Percentiles rank a stretch among this genome's conserved stretches.
Evolutionary conservation across 2,888 invertebrate species (phyloP).

Genomic region (Amitus sp.): DNA sequence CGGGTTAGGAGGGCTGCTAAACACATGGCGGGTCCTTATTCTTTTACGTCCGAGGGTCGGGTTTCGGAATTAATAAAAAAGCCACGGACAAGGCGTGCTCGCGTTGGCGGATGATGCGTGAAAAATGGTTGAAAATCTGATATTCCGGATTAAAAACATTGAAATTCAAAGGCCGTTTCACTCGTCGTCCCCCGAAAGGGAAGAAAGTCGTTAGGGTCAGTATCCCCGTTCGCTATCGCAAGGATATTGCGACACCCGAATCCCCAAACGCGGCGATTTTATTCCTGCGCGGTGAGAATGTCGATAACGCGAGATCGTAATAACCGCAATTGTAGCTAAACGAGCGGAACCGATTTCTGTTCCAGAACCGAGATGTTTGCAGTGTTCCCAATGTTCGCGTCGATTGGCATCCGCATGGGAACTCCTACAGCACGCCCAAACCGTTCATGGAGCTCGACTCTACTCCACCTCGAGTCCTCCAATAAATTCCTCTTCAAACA

Average conservation of each 20-base stretch:
- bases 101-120: constrained; percentile 54
- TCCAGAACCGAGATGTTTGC: constrained; percentile 94
- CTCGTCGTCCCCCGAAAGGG: constrained; percentile 47
- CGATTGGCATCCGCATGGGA: constrained; percentile 95
- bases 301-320: not conserved
- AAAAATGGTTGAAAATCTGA: constrained; percentile 66
- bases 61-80: constrained; percentile 58
- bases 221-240: constrained; percentile 49
- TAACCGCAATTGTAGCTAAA: not conserved
- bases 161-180: constrained; percentile 65
- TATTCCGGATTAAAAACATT: constrained; percentile 66
- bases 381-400: constrained; percentile 93
- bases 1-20: constrained; percentile 39
- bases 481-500: constrained; percentile 61
- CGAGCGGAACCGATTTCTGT: constrained; percentile 55
- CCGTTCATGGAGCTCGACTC: constrained; percentile 92
- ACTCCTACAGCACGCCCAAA: constrained; percentile 93
- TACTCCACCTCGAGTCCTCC: constrained; percentile 75
- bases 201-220: constrained; percentile 66
- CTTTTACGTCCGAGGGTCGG: constrained; percentile 39
- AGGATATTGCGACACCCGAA: too few species aligned
- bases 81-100: constrained; percentile 47
- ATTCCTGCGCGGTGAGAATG: constrained; percentile 10
- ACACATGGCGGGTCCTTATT: constrained; percentile 38
- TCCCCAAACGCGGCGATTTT: too few species aligned